Base-by-base conservation (phyloP, 2,113 vertebrate species). In the Hemiprocne comata region DNA sequence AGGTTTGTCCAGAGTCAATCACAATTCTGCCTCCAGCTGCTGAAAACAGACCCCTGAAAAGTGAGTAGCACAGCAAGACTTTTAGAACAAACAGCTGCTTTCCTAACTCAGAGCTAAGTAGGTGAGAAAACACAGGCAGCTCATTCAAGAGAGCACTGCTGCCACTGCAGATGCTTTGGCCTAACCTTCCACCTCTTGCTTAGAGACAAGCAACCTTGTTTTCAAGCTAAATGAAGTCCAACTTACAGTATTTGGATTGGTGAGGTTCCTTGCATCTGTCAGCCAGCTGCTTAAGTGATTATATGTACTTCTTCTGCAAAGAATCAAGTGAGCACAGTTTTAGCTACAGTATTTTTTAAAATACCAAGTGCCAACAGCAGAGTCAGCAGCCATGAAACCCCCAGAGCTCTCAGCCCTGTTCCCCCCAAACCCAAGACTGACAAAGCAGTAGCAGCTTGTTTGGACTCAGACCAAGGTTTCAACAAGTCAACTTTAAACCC, bases 261-360 rank as follows among this genome's bases (percentile, higher is more conserved):
- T 99, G 97, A 99, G 99, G 96, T 99, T 99, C 97, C 99, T 98
- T 97, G 99, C 99, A 90, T 99, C 99, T 66, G 99, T 99, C 98
- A 99, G 96, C 99, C 99, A 99, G 98, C 99, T 99, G 98, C 99
- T 99, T 96, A 99, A 98, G 94, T 99, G 99, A 94, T 99, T 99
- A 94, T 99, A 99, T 1, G 99, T 99, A 97, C 99, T 99, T 98
- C 99, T 99, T 98, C 99, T 99, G 96, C 75, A 97, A 95, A 97
- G 96, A 95, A 96, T 21, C 94, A 88, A 96, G 86, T 7, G 31
- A 85, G 91, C 10, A 96, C 75, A 87, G 54, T 94, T 92, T 94
- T 70, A 95, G 92, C 64, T 87, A 46, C 38, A 34, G 33, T 4
- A 4, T 10, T 89, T 40, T 44, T 44, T 53, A 7, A 50, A 86